phyloP scores from a whole-genome alignment of 2,113 vertebrate species.

The Micronycteris hirsuta region DNA sequence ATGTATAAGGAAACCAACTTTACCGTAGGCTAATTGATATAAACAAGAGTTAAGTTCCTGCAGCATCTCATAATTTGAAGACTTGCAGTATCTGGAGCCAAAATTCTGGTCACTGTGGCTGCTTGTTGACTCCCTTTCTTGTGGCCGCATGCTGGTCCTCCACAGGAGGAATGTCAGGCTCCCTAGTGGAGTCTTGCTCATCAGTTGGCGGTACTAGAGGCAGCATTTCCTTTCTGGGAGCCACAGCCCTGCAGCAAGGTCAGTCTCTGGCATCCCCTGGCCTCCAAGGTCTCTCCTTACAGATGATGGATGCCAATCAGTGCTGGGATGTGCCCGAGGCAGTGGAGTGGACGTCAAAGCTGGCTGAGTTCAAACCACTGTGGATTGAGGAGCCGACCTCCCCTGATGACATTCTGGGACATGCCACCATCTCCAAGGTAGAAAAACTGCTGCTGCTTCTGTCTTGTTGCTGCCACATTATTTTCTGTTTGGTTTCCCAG shows the following conservation, averaged over 20 bases:
- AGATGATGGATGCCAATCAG: constrained; percentile 91
- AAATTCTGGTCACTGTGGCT: background rate
- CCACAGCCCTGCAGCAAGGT: background rate
- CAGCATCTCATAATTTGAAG: background rate
- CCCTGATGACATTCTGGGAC: constrained; percentile 87
- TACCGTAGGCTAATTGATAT: background rate
- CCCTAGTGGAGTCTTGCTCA: background rate
- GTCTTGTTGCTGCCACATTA: no score
- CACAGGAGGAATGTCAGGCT: background rate
- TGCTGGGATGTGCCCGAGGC: constrained; percentile 86
- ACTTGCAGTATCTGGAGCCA: background rate
- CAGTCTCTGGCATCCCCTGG: background rate
- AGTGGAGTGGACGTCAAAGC: constrained; percentile 80
- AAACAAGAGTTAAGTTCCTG: background rate
- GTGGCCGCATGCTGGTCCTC: background rate
- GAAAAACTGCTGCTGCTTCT: background rate
- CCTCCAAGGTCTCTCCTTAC: background rate
- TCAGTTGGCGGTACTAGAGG: background rate
- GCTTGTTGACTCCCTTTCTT: background rate
- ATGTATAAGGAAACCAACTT: background rate
- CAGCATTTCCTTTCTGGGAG: background rate
- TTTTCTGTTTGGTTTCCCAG: background rate
- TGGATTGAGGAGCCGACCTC: constrained; percentile 89
- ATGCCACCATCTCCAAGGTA: constrained; percentile 85
- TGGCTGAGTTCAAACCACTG: constrained; percentile 83